These are phyloP conservation scores for Melieria picta DNA, from an alignment of 2,888 invertebrate species.

Conservation along the genomic window DNA sequence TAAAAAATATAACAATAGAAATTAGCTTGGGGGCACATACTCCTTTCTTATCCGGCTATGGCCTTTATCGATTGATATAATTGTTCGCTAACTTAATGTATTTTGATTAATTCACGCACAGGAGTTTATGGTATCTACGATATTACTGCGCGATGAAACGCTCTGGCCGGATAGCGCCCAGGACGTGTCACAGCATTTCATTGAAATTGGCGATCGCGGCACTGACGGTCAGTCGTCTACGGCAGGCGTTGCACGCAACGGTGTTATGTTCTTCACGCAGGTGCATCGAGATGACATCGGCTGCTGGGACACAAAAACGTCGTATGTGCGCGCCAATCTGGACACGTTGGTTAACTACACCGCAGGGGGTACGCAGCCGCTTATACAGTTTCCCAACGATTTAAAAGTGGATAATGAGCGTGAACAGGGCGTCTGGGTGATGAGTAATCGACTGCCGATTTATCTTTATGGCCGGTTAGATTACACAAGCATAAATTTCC, in stretches of 20 bases:
- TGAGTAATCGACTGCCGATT: conserved; percentile 79
- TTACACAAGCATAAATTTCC: conserved; percentile 75
- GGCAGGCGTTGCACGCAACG: conserved; percentile 75
- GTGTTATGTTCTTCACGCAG: conserved; percentile 82
- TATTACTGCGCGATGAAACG: conserved; percentile 72
- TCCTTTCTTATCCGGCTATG: too few relatives aligned
- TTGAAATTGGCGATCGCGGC: conserved; percentile 69
- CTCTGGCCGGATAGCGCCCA: conserved; percentile 62
- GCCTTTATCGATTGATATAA: too few relatives aligned
- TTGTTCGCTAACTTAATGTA: too few relatives aligned
- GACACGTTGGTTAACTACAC: conserved; percentile 59
- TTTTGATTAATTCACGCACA: conserved; percentile 31
- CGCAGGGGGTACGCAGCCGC: conserved; percentile 44
- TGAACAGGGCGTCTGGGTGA: conserved; percentile 77
- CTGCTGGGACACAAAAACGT: conserved; percentile 82
- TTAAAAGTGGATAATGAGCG: conserved; percentile 77
- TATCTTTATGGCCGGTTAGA: conserved; percentile 76
- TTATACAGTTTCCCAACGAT: conserved; percentile 83
- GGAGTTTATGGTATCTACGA: conserved; percentile 79
- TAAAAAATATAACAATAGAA: too few relatives aligned
- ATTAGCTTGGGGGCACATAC: too few relatives aligned
- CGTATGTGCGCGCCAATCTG: conserved; percentile 72
- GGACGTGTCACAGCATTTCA: conserved; percentile 57
- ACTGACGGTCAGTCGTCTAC: conserved; percentile 74
- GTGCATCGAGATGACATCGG: conserved; percentile 80